Evolutionary conservation across 2,888 invertebrate species (phyloP).

Genomic region (Trissolcus japonicus): DNA sequence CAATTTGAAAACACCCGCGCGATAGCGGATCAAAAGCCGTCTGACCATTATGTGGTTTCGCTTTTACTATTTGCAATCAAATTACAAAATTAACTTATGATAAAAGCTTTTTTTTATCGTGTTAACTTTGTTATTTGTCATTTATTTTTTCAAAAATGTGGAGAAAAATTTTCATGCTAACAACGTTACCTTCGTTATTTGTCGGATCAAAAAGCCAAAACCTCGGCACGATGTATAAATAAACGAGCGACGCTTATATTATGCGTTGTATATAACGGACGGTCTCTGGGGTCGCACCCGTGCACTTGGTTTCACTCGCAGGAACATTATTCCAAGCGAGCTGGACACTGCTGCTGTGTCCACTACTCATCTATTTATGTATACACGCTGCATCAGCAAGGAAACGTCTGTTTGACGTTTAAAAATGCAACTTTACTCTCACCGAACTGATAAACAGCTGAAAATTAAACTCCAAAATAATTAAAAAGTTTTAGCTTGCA

Average conservation of each 20-base stretch:
- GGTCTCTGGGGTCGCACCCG: constrained; percentile 48
- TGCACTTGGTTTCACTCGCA: constrained; percentile 39
- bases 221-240: constrained; percentile 40
- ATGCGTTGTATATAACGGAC: constrained; percentile 39
- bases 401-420: constrained; percentile 24
- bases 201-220: constrained; percentile 26
- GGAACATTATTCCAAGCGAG: constrained; percentile 54
- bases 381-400: constrained; percentile 10
- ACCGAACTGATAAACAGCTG: constrained; percentile 4
- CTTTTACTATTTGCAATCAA: constrained; percentile 5
- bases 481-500: background rate
- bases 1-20: constrained; percentile 20
- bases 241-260: constrained; percentile 49
- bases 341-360: constrained; percentile 8
- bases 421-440: constrained; percentile 22
- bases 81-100: constrained; percentile 8
- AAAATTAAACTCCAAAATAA: too few species aligned
- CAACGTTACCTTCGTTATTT: background rate
- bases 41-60: background rate
- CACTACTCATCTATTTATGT: too few species aligned
- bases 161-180: too few species aligned
- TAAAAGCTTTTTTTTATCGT: background rate
- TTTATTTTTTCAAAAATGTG: too few species aligned
- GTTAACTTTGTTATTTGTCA: too few species aligned
- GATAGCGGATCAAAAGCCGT: constrained; percentile 23